phyloP scores from a whole-genome alignment of 2,888 invertebrate species.

The Panopea generosa region DNA sequence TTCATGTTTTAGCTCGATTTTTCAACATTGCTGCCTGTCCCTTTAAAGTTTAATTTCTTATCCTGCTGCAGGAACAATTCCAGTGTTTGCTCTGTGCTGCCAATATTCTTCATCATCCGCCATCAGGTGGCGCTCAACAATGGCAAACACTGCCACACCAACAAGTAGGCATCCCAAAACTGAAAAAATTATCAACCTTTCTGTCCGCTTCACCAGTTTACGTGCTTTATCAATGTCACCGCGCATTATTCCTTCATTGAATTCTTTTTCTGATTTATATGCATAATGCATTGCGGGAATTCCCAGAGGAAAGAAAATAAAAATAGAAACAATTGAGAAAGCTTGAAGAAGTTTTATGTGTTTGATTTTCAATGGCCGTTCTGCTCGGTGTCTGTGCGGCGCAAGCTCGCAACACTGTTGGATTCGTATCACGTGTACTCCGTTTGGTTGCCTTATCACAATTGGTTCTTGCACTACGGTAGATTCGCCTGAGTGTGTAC shows the following conservation, averaged over 20 bases:
- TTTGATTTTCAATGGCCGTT: conserved; percentile 60
- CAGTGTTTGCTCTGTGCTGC: conserved; percentile 37
- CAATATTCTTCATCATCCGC: conserved; percentile 60
- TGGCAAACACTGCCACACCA: conserved; percentile 67
- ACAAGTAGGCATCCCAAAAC: conserved; percentile 68
- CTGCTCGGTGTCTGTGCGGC: conserved; percentile 57
- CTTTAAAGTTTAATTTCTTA: not conserved
- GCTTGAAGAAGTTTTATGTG: conserved; percentile 70
- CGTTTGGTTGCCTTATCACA: conserved; percentile 58
- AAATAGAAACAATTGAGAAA: conserved; percentile 71
- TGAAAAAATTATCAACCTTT: conserved; percentile 73
- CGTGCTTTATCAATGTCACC: conserved; percentile 78
- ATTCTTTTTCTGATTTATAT: conserved; percentile 70
- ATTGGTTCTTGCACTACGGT: conserved; percentile 66
- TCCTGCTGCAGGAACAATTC: conserved; percentile 41
- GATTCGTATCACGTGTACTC: conserved; percentile 66
- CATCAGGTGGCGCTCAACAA: conserved; percentile 69
- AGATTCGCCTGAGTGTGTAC: conserved; percentile 61
- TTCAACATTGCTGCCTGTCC: too few relatives aligned
- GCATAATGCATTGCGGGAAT: conserved; percentile 75
- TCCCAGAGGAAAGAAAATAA: conserved; percentile 80
- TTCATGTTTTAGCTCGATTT: too few relatives aligned
- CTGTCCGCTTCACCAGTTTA: conserved; percentile 73
- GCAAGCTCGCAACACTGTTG: conserved; percentile 58
- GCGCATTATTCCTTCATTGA: conserved; percentile 73